Evolutionary conservation across 2,888 invertebrate genomes (phyloP).

Genomic region (Petrophora chlorosata): DNA sequence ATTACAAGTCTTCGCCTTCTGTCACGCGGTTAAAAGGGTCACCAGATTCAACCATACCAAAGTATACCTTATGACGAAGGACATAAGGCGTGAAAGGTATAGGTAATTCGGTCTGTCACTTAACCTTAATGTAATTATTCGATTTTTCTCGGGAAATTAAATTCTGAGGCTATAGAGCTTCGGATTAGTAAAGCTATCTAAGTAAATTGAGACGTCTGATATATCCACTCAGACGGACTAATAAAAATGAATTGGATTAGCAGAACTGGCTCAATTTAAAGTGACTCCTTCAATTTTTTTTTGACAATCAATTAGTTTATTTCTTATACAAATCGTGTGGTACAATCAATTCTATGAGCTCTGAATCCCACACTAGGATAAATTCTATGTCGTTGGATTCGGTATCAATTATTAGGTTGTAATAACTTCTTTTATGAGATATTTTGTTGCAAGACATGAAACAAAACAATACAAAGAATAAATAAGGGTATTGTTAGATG

Average conservation of each 20-base stretch:
- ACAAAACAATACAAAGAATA: no score
- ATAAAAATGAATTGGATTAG: conserved; percentile 4
- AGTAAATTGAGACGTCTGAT: conserved; percentile 13
- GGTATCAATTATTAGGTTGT: no score
- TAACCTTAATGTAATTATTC: conserved; percentile 35
- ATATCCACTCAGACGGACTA: conserved; percentile 4
- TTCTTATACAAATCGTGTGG: no score
- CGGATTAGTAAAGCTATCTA: conserved; percentile 22
- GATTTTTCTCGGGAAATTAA: conserved; percentile 38
- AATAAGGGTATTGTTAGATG: no score
- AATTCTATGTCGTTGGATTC: no score
- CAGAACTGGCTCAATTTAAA: neutral
- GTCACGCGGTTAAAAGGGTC: conserved; percentile 15
- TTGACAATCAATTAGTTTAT: neutral
- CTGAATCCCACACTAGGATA: no score
- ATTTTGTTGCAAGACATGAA: no score
- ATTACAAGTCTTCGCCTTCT: conserved; percentile 30
- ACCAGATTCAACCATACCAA: neutral
- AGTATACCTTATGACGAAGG: neutral
- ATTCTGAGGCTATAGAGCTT: conserved; percentile 37
- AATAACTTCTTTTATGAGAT: neutral
- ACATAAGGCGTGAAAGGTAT: conserved; percentile 8
- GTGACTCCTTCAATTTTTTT: neutral
- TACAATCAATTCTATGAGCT: no score
- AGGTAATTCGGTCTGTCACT: conserved; percentile 13